These are phyloP conservation scores for Pyralis farinalis DNA, from an alignment of 2,888 invertebrate species.

Conservation along the genomic window DNA sequence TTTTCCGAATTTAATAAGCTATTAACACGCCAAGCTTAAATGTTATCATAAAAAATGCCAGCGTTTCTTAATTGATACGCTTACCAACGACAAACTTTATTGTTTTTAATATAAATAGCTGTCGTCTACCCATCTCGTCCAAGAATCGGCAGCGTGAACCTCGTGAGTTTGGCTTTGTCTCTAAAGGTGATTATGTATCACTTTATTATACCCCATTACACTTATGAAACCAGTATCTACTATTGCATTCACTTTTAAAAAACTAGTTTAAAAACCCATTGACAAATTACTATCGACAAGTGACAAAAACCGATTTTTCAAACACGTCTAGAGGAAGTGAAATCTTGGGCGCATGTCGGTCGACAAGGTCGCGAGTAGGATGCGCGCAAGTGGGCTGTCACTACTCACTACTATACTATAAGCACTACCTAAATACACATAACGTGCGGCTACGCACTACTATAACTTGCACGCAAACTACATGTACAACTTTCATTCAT, in stretches of 20 bases:
- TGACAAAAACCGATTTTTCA: conserved; percentile 18
- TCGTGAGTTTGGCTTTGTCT: too few relatives aligned
- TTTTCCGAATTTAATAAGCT: too few relatives aligned
- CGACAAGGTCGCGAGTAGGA: conserved; percentile 76
- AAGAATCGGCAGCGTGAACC: too few relatives aligned
- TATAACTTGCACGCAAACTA: neutral
- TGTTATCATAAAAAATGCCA: too few relatives aligned
- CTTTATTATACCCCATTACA: too few relatives aligned
- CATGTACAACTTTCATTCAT: conserved; percentile 13
- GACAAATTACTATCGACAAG: neutral
- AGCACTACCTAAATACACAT: conserved; percentile 12
- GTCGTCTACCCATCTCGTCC: too few relatives aligned
- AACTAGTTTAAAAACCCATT: neutral
- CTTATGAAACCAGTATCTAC: too few relatives aligned
- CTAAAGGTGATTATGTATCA: too few relatives aligned
- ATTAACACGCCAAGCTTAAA: too few relatives aligned
- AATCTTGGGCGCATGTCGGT: conserved; percentile 66
- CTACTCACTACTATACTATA: conserved; percentile 17
- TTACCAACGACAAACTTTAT: too few relatives aligned
- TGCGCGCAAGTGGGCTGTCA: conserved; percentile 66
- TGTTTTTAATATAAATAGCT: too few relatives aligned
- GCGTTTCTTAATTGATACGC: too few relatives aligned
- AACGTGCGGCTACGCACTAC: neutral
- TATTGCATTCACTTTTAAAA: neutral
- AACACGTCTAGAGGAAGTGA: conserved; percentile 61